Evolutionary conservation across 2,113 vertebrate species (phyloP).

Genomic region (Ophthalmolycus amberensis): DNA sequence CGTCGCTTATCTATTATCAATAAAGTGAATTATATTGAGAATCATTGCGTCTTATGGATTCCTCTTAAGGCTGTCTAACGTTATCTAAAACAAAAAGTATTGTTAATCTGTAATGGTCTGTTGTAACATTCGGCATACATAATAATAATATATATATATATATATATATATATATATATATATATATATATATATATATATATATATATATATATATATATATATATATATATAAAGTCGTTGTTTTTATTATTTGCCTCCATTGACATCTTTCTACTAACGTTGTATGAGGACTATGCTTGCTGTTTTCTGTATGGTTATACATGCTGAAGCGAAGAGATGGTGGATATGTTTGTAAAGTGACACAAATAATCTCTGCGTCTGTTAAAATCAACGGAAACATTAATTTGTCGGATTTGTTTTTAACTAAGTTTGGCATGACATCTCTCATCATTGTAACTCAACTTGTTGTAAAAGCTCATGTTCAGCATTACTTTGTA

Average conservation of each 20-base stretch:
- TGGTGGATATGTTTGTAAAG: fast-evolving
- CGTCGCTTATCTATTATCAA: too few relatives aligned
- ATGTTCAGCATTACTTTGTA: not conserved
- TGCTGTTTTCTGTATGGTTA: not conserved
- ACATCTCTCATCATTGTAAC: too few relatives aligned
- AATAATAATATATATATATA: too few relatives aligned
- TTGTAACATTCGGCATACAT: not conserved
- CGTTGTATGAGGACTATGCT: not conserved
- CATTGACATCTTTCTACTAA: not conserved
- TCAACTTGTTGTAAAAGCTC: too few relatives aligned
- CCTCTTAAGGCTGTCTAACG: fast-evolving
- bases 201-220: too few relatives aligned
- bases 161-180: too few relatives aligned
- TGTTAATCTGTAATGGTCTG: fast-evolving
- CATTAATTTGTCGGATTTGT: not conserved
- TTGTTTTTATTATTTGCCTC: not conserved
- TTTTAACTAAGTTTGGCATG: not conserved
- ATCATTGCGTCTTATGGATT: not conserved
- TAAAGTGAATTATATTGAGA: not conserved
- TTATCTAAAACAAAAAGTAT: fast-evolving
- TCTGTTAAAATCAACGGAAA: not conserved
- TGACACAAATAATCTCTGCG: fast-evolving
- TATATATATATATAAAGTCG: too few relatives aligned
- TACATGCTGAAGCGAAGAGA: not conserved
- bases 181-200: too few relatives aligned